phyloP scores from a whole-genome alignment of 2,888 invertebrate species.

The Stenchaetothrips biformis region DNA sequence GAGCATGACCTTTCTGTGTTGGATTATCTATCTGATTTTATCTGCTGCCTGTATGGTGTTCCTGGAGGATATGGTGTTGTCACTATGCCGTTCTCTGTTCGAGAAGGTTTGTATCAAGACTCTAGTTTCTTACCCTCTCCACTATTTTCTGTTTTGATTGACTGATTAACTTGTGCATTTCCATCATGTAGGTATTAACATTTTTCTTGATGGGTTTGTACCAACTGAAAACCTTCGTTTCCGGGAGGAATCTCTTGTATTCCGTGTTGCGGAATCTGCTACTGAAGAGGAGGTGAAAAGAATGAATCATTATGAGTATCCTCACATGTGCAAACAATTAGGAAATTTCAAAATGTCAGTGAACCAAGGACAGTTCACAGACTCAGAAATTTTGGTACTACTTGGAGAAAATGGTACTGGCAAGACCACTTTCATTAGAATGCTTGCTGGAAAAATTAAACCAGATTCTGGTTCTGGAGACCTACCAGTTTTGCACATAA shows the following conservation, averaged over 20 bases:
- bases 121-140: slow-evolving; percentile 28
- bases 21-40: slow-evolving; percentile 98
- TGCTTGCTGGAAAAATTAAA: slow-evolving; percentile 92
- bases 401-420: slow-evolving; percentile 97
- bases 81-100: slow-evolving; percentile 98
- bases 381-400: slow-evolving; percentile 97
- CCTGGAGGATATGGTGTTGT: slow-evolving; percentile 99
- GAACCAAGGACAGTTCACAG: slow-evolving; percentile 90
- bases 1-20: slow-evolving; percentile 98
- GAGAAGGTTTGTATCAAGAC: slow-evolving; percentile 68
- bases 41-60: slow-evolving; percentile 96
- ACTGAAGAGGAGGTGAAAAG: slow-evolving; percentile 96
- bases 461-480: slow-evolving; percentile 76
- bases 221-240: slow-evolving; percentile 99
- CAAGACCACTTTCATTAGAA: slow-evolving; percentile 97
- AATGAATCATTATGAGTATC: slow-evolving; percentile 95
- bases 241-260: slow-evolving; percentile 92
- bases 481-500: slow-evolving; percentile 89
- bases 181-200: slow-evolving; percentile 74
- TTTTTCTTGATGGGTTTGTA: slow-evolving; percentile 98
- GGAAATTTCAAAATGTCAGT: slow-evolving; percentile 74
- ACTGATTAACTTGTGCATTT: slow-evolving; percentile 28
- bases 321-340: slow-evolving; percentile 82
- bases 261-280: slow-evolving; percentile 97
- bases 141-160: slow-evolving; percentile 26